A percentile compares a stretch with the other conserved stretches of the same genome.
Conservation (phyloP, 2,113 vertebrate species). For the Fukomys damarensis region DNA sequence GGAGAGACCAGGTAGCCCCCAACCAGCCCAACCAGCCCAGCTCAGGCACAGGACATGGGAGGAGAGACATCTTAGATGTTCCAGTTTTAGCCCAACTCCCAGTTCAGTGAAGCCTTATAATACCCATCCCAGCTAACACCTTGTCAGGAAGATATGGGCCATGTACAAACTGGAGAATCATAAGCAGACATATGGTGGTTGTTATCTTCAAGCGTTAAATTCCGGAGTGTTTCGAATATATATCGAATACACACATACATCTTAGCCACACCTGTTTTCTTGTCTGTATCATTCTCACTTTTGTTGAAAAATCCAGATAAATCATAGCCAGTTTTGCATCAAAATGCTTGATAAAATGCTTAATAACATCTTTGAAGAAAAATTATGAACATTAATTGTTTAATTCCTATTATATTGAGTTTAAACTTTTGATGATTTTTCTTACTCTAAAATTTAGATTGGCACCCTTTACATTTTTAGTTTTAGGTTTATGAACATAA, state of each 20-base stretch:
- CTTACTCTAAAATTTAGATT: conserved; percentile 66
- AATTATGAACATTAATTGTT: neutral
- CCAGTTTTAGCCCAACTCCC: neutral
- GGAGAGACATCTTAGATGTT: neutral
- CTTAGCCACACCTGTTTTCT: neutral
- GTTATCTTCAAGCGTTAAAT: neutral
- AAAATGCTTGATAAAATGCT: neutral
- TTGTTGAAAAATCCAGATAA: neutral
- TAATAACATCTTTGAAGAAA: neutral
- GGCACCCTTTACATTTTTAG: no score
- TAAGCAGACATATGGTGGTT: neutral
- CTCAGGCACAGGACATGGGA: fast-evolving
- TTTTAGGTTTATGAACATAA: no score
- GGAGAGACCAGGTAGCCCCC: neutral
- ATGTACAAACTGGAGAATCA: neutral
- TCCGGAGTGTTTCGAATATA: neutral
- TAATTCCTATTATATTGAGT: neutral
- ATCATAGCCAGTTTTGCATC: neutral
- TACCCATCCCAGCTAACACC: neutral
- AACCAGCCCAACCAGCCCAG: neutral
- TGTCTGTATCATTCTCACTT: neutral
- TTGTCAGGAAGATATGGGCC: neutral
- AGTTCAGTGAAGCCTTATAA: neutral
- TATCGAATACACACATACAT: fast-evolving
- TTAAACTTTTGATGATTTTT: conserved; percentile 45